Percentiles rank a stretch among this genome's conserved stretches.
phyloP scores from a whole-genome alignment of 2,113 vertebrate genomes.

The Otus sunia region DNA sequence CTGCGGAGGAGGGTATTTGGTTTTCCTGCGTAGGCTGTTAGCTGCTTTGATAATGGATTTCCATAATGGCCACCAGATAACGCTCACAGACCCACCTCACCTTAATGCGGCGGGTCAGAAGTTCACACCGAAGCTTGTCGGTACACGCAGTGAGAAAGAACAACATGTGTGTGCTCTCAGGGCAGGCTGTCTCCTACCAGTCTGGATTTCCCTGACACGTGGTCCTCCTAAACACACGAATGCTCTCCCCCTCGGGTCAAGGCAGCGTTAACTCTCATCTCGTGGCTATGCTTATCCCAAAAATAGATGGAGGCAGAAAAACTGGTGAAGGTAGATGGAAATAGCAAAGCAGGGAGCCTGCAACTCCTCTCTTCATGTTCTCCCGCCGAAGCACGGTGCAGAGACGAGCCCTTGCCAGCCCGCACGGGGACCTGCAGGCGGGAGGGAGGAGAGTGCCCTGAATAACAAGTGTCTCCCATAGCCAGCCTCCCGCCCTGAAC shows the following conservation, averaged over 20 bases:
- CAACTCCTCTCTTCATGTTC: neutral
- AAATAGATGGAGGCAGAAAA: neutral
- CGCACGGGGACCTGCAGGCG: neutral
- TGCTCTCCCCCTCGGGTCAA: neutral
- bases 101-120: neutral
- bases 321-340: neutral
- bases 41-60: conserved; percentile 2
- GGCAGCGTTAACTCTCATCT: neutral
- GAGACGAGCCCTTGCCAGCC: neutral
- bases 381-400: accelerated
- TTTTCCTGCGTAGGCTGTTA: neutral
- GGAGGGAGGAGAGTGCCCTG: neutral
- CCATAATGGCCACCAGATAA: neutral
- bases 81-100: neutral
- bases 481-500: conserved; percentile 85
- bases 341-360: neutral
- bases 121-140: neutral
- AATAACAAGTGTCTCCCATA: conserved; percentile 25
- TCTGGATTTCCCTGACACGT: neutral
- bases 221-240: neutral
- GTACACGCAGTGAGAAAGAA: neutral
- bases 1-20: neutral
- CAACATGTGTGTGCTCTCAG: accelerated
- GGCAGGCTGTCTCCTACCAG: conserved; percentile 9
- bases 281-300: neutral